These are phyloP conservation scores for Oxygymnocypris stewartii DNA, from an alignment of 2,113 vertebrate genomes.

Conservation along the genomic window DNA sequence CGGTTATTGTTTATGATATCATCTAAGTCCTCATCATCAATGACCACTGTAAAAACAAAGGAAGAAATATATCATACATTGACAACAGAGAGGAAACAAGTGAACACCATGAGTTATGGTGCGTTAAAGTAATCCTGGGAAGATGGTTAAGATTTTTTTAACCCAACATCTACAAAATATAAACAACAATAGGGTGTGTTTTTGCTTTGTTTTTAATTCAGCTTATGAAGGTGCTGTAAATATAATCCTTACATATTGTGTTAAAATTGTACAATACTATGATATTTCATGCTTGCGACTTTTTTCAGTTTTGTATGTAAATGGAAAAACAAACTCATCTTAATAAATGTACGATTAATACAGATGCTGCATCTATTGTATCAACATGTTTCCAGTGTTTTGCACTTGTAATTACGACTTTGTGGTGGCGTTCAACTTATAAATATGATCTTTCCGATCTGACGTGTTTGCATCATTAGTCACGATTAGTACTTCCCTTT, in stretches of 20 bases:
- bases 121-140: neutral
- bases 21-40: slow-evolving; percentile 78
- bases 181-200: neutral
- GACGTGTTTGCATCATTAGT: neutral
- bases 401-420: neutral
- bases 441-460: neutral
- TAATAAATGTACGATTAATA: neutral
- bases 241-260: neutral
- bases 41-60: slow-evolving; percentile 68
- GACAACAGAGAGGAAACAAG: neutral
- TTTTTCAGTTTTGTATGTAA: neutral
- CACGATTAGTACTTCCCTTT: neutral
- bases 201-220: neutral
- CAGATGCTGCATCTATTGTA: neutral
- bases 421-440: neutral
- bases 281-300: neutral
- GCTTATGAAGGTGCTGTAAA: neutral
- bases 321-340: neutral
- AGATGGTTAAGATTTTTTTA: neutral
- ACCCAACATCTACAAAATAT: too few relatives aligned
- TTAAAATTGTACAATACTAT: neutral
- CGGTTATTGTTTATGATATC: slow-evolving; percentile 80
- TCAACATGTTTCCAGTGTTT: too few relatives aligned
- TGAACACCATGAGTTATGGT: neutral
- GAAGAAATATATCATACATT: slow-evolving; percentile 13